These are phyloP conservation scores for Cheilosia scutellata DNA, from an alignment of 2,888 invertebrate species.

Conservation along the genomic window DNA sequence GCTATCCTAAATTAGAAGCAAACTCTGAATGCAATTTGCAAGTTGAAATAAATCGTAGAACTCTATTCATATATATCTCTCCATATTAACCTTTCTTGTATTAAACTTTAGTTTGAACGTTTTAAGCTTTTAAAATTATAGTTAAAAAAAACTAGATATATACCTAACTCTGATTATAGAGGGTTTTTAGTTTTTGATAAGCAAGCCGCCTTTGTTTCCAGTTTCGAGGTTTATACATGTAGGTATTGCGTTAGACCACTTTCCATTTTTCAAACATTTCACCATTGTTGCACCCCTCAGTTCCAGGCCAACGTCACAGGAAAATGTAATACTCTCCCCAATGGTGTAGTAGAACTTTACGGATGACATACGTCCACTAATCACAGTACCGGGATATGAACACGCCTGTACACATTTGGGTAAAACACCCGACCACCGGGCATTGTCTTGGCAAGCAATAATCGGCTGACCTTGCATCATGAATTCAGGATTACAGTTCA, in stretches of 20 bases:
- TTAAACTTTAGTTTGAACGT: conserved; percentile 43
- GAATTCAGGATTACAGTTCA: conserved; percentile 94
- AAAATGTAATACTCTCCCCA: conserved; percentile 93
- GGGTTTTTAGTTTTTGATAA: conserved; percentile 43
- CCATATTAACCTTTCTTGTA: not conserved
- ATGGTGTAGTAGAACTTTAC: conserved; percentile 95
- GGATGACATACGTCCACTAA: conserved; percentile 93
- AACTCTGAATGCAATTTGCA: not conserved
- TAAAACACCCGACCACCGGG: conserved; percentile 92
- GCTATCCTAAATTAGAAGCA: not conserved
- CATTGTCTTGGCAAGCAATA: conserved; percentile 94
- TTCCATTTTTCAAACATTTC: conserved; percentile 91
- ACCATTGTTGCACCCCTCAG: conserved; percentile 91
- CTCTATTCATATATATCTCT: not conserved
- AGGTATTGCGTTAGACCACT: conserved; percentile 94
- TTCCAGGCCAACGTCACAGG: conserved; percentile 91
- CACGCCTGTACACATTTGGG: conserved; percentile 95
- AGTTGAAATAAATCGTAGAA: not conserved
- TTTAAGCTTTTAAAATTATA: conserved; percentile 36
- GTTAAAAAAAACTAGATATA: not conserved
- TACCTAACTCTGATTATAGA: not conserved
- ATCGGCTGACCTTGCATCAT: conserved; percentile 96
- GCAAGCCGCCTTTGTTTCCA: conserved; percentile 49
- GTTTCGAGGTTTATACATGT: conserved; percentile 85
- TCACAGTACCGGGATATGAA: conserved; percentile 94